Evolutionary conservation across 2,797 vertebrate species (phyloP).

Genomic region (Falco rusticolus): DNA sequence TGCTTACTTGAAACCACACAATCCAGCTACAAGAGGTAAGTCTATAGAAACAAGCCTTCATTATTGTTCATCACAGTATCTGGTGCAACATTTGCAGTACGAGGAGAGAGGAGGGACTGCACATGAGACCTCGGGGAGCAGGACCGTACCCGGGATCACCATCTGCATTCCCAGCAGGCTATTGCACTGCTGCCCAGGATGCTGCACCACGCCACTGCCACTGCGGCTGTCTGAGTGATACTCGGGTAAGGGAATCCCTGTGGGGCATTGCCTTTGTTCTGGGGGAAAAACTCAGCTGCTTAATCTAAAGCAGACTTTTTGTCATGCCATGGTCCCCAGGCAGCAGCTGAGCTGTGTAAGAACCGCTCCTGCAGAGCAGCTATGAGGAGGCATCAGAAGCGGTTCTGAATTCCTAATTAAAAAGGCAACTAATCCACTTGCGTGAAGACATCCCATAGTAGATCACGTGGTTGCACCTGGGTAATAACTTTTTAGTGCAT

Average conservation of each 20-base stretch:
- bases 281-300: neutral
- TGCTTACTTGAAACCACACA: neutral
- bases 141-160: neutral
- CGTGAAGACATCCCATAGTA: neutral
- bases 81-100: neutral
- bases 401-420: constrained; percentile 30
- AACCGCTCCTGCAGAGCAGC: neutral
- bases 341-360: neutral
- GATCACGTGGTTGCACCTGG: neutral
- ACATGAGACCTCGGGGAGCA: neutral
- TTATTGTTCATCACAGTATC: neutral
- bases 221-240: neutral
- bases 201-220: neutral
- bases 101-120: neutral
- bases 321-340: neutral
- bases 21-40: neutral
- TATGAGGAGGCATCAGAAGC: neutral
- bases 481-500: constrained; percentile 12
- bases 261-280: neutral
- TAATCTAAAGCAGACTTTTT: neutral
- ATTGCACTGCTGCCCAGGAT: neutral
- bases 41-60: neutral
- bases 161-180: neutral
- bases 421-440: neutral
- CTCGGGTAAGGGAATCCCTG: neutral